These are phyloP conservation scores for Eristalinus sepulchralis DNA, from an alignment of 2,888 invertebrate species.

Conservation along the genomic window DNA sequence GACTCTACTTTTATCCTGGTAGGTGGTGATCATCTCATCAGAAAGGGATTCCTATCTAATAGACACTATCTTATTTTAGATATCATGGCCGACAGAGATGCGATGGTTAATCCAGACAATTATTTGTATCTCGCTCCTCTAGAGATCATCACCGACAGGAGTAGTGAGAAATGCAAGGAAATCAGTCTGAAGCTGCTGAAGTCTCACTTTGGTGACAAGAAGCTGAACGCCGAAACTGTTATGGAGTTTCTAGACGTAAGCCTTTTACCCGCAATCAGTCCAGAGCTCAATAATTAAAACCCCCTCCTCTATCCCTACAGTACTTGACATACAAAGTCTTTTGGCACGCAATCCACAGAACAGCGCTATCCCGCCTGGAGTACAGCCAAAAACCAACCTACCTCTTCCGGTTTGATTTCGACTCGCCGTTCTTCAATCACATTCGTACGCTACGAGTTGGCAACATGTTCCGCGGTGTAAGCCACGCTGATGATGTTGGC, in stretches of 20 bases:
- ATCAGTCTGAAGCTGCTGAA: constrained; percentile 75
- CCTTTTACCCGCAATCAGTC: neutral
- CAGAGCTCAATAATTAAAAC: constrained; percentile 76
- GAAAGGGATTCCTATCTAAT: neutral
- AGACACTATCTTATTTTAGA: constrained; percentile 62
- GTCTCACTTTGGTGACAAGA: constrained; percentile 76
- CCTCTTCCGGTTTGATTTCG: constrained; percentile 78
- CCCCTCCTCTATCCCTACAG: constrained; percentile 75
- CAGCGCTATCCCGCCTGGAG: constrained; percentile 73
- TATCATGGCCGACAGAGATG: constrained; percentile 75
- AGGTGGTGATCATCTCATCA: neutral
- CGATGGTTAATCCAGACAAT: constrained; percentile 76
- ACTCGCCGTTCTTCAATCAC: constrained; percentile 78
- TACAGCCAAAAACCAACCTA: constrained; percentile 75
- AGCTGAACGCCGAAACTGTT: constrained; percentile 78
- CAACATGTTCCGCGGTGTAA: constrained; percentile 78
- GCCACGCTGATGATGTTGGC: constrained; percentile 80
- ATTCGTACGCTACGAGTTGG: constrained; percentile 79
- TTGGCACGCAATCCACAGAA: constrained; percentile 77
- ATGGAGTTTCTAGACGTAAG: constrained; percentile 77
- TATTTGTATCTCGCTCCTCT: constrained; percentile 76
- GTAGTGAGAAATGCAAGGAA: constrained; percentile 72
- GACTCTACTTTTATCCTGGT: constrained; percentile 61
- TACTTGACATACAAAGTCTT: constrained; percentile 77
- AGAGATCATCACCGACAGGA: constrained; percentile 74